These are phyloP conservation scores for Drosophila pachea DNA, from an alignment of 1,140 invertebrate species.

Conservation along the genomic window DNA sequence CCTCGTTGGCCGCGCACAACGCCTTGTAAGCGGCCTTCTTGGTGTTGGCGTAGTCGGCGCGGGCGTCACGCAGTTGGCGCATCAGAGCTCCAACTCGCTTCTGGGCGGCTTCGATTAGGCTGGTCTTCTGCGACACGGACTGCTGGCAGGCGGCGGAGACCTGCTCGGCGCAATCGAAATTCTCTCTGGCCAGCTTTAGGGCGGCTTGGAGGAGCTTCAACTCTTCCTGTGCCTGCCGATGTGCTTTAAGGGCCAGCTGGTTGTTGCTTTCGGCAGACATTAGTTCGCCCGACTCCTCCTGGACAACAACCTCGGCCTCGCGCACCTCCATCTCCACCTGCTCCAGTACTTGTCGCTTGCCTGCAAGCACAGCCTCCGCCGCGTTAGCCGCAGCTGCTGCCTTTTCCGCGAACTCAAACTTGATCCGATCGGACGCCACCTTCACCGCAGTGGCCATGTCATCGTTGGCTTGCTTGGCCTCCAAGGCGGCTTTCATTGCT, in stretches of 20 bases:
- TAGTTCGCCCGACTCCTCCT: slow-evolving; percentile 48
- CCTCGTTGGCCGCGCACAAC: slow-evolving; percentile 48
- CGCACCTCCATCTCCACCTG: slow-evolving; percentile 61
- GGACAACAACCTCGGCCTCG: slow-evolving; percentile 48
- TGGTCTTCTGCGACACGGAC: slow-evolving; percentile 30
- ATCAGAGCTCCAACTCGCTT: slow-evolving; percentile 39
- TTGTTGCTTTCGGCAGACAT: slow-evolving; percentile 33
- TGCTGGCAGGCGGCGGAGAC: slow-evolving; percentile 43
- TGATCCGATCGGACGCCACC: slow-evolving; percentile 50
- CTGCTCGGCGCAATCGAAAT: slow-evolving; percentile 26
- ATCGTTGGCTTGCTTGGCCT: slow-evolving; percentile 61
- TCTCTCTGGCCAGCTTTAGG: slow-evolving; percentile 37
- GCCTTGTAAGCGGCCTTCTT: slow-evolving; percentile 49
- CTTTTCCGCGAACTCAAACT: slow-evolving; percentile 58
- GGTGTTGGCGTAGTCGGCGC: slow-evolving; percentile 43
- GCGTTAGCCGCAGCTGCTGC: slow-evolving; percentile 52
- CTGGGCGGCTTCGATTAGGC: slow-evolving; percentile 52
- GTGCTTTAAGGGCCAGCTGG: slow-evolving; percentile 34
- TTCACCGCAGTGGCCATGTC: slow-evolving; percentile 56
- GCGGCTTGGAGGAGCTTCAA: slow-evolving; percentile 17
- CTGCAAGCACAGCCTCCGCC: slow-evolving; percentile 48
- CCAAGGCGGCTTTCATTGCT: slow-evolving; percentile 50
- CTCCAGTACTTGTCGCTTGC: slow-evolving; percentile 49
- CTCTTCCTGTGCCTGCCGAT: slow-evolving; percentile 31
- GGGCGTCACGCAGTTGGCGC: slow-evolving; percentile 44